Percentiles rank a stretch among this genome's conserved stretches.
Evolutionary conservation across 2,888 invertebrate genomes (phyloP).

Genomic region (Laspeyria flexula): DNA sequence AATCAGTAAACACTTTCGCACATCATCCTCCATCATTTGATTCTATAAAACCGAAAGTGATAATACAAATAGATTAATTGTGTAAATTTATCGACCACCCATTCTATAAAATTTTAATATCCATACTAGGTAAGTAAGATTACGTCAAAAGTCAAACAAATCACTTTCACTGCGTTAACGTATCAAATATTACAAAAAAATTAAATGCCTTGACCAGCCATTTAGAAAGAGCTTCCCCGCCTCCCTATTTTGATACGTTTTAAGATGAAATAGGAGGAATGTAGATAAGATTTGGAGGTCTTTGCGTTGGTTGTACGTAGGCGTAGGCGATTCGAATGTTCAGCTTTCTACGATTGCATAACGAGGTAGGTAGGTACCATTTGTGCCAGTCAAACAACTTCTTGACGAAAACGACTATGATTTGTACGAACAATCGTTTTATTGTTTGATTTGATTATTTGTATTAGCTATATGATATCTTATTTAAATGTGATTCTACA

Average conservation of each 20-base stretch:
- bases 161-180: slow-evolving; percentile 38
- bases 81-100: too few species aligned
- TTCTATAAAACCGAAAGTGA: too few species aligned
- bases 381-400: slow-evolving; percentile 42
- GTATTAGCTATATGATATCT: too few species aligned
- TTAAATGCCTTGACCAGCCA: slow-evolving; percentile 20
- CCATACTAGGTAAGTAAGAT: slow-evolving; percentile 3
- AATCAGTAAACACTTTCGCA: too few species aligned
- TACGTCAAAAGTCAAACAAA: slow-evolving; percentile 21
- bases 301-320: slow-evolving; percentile 22
- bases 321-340: slow-evolving; percentile 45
- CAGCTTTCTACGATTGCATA: slow-evolving; percentile 53
- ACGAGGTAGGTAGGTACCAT: slow-evolving; percentile 26
- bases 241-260: neutral
- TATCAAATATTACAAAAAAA: slow-evolving; percentile 10
- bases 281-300: slow-evolving; percentile 14
- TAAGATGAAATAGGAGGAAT: slow-evolving; percentile 10
- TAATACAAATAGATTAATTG: too few species aligned
- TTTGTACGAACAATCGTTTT: too few species aligned
- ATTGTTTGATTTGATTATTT: too few species aligned
- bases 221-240: slow-evolving; percentile 11
- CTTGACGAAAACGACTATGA: slow-evolving; percentile 17
- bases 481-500: too few species aligned
- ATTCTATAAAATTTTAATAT: neutral
- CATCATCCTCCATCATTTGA: too few species aligned